Conservation (phyloP, 1,140 invertebrate species). For the Heterodera schachtii region DNA sequence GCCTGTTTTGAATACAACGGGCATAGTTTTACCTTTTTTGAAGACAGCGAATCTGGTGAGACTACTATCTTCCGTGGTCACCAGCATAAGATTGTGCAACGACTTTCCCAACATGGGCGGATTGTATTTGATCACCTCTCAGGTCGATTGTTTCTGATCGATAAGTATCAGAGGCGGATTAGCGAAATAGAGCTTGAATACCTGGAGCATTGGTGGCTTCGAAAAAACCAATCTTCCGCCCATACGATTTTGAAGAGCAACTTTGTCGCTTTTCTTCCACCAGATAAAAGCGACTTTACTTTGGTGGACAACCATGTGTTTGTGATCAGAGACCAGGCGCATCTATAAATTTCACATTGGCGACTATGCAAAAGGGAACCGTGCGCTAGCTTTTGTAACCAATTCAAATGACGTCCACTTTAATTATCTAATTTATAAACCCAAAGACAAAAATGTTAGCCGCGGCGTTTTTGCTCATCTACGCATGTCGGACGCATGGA, state of each 20-base stretch:
- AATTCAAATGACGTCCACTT: no score
- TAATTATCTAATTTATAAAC: no score
- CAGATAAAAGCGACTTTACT: neutral
- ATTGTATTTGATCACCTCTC: neutral
- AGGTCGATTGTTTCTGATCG: neutral
- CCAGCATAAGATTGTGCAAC: neutral
- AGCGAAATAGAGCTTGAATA: neutral
- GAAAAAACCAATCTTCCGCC: neutral
- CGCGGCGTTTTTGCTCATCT: no score
- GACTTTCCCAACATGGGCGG: neutral
- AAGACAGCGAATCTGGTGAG: neutral
- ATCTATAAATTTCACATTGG: no score
- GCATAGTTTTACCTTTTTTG: neutral
- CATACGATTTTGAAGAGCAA: neutral
- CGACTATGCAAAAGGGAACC: no score
- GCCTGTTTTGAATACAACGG: neutral
- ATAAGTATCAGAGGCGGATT: neutral
- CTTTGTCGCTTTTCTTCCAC: neutral
- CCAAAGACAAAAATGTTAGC: no score
- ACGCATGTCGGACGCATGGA: no score
- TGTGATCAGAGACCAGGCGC: no score
- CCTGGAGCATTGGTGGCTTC: neutral
- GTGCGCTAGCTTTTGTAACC: no score
- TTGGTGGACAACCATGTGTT: no score
- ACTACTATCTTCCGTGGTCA: neutral